Conservation (phyloP, 2,113 vertebrate genomes). For the Odontophorus gujanensis region DNA sequence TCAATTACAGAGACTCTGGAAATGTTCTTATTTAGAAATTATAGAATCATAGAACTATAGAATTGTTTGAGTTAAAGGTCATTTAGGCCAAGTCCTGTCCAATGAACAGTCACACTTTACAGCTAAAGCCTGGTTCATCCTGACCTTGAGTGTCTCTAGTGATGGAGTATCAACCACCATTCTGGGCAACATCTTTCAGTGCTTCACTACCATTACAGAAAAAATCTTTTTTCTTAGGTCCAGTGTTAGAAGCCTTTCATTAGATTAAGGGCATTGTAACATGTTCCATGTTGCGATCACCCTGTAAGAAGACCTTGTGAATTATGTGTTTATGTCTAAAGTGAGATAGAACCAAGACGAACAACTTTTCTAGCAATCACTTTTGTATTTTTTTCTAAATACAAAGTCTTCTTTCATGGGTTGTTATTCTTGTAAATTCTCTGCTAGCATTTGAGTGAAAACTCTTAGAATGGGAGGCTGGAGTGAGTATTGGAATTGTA, state of each 20-base stretch:
- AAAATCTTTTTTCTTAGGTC: too few species aligned
- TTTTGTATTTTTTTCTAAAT: background rate
- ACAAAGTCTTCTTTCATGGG: background rate
- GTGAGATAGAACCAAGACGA: background rate
- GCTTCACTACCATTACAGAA: too few species aligned
- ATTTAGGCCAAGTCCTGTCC: too few species aligned
- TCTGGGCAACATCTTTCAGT: too few species aligned
- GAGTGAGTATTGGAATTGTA: background rate
- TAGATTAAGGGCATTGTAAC: background rate
- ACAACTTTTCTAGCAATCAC: background rate
- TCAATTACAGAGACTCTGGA: background rate
- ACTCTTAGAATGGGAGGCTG: background rate
- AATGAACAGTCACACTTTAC: too few species aligned
- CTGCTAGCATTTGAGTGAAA: background rate
- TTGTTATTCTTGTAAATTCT: background rate
- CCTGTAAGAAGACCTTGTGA: background rate
- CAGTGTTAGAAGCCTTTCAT: background rate
- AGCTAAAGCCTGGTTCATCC: too few species aligned
- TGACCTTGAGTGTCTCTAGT: too few species aligned
- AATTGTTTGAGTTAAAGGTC: too few species aligned
- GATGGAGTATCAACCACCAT: too few species aligned
- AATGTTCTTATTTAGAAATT: background rate
- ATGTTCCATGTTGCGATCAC: background rate
- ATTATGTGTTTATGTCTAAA: background rate
- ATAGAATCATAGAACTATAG: too few species aligned